A percentile compares a stretch with the other conserved stretches of the same genome.
Conservation (phyloP, 2,113 vertebrate genomes). For the Zosterops pallidus region DNA sequence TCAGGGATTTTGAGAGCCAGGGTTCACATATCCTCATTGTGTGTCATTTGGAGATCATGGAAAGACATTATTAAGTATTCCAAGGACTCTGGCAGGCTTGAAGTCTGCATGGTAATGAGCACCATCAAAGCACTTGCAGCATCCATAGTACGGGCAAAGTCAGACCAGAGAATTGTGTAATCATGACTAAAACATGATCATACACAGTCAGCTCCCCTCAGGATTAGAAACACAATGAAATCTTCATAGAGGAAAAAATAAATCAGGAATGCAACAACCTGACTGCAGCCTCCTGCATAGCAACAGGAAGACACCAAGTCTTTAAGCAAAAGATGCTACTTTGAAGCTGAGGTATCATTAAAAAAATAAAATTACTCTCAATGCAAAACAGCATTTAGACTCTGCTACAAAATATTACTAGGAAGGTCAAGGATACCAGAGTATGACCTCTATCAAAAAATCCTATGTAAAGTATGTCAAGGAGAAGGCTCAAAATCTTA, state of each 20-base stretch:
- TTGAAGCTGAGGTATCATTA: conserved; percentile 23
- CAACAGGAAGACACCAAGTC: not conserved
- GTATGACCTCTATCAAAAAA: not conserved
- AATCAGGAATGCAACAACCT: not conserved
- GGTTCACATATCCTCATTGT: not conserved
- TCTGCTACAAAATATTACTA: not conserved
- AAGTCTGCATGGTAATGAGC: not conserved
- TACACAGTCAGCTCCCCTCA: not conserved
- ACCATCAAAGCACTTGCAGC: not conserved
- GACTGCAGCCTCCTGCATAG: not conserved
- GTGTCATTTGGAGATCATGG: not conserved
- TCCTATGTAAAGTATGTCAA: not conserved
- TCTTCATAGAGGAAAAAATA: not conserved
- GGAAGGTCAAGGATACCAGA: not conserved
- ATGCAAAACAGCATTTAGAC: not conserved
- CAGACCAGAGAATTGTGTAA: not conserved
- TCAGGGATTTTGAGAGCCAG: not conserved
- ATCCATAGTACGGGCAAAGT: not conserved
- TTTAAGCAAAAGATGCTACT: not conserved
- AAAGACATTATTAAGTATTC: not conserved
- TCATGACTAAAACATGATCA: conserved; percentile 7
- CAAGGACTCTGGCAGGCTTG: not conserved
- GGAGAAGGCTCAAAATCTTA: not conserved
- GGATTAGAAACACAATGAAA: conserved; percentile 16
- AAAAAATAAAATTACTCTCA: not conserved